Evolutionary conservation across 2,113 vertebrate species (phyloP).

Genomic region (Arenaria interpres): DNA sequence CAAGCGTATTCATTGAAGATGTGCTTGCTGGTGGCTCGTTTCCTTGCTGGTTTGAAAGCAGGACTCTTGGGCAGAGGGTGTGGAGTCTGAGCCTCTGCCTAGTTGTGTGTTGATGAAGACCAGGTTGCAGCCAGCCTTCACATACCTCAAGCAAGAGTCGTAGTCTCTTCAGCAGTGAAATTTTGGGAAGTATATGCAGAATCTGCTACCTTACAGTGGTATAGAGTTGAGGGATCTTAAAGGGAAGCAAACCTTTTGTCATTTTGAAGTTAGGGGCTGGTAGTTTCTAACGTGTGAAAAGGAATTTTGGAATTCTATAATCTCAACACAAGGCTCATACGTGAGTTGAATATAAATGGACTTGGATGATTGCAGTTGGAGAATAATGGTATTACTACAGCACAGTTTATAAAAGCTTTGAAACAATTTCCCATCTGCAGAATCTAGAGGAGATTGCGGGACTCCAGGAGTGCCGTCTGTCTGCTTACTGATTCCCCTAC

Average conservation of each 20-base stretch:
- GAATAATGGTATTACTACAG: not conserved
- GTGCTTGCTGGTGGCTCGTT: not conserved
- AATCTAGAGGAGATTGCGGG: slow-evolving; percentile 62
- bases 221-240: not conserved
- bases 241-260: not conserved
- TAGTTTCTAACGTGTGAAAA: not conserved
- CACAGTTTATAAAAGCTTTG: not conserved
- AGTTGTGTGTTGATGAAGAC: not conserved
- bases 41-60: not conserved
- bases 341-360: slow-evolving; percentile 52
- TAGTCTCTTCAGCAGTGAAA: not conserved
- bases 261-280: not conserved
- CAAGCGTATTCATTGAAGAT: not conserved
- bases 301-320: not conserved
- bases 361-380: slow-evolving; percentile 37
- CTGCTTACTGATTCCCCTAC: slow-evolving; percentile 56
- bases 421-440: slow-evolving; percentile 73
- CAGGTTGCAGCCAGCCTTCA: not conserved
- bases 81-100: not conserved
- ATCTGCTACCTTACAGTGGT: not conserved
- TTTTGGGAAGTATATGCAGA: not conserved
- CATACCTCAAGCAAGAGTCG: not conserved
- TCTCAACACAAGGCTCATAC: not conserved
- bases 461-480: slow-evolving; percentile 69
- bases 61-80: not conserved